phyloP scores from a whole-genome alignment of 2,797 vertebrate species.

The Myotis planiceps region DNA sequence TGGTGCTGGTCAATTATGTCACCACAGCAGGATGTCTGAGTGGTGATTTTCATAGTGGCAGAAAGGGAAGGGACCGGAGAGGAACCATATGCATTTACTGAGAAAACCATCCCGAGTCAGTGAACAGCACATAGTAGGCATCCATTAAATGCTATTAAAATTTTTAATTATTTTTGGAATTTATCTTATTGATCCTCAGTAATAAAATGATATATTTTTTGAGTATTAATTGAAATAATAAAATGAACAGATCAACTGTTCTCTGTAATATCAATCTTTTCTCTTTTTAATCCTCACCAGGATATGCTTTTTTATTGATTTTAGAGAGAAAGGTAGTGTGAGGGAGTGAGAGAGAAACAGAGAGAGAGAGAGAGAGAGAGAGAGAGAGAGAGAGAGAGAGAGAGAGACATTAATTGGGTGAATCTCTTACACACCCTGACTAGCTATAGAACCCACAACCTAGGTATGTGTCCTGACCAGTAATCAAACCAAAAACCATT shows the following conservation, averaged over 20 bases:
- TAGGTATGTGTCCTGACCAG: background rate
- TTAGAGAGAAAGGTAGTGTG: background rate
- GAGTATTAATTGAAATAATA: background rate
- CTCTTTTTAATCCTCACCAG: background rate
- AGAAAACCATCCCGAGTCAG: background rate
- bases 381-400: no score
- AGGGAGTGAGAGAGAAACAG: background rate
- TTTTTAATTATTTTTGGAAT: background rate
- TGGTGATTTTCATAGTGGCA: background rate
- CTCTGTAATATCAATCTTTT: background rate
- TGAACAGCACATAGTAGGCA: background rate
- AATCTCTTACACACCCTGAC: background rate
- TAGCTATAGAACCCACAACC: background rate
- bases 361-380: background rate
- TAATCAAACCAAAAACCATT: background rate
- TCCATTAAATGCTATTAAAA: background rate
- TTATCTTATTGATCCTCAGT: background rate
- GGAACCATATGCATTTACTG: background rate
- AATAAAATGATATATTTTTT: background rate
- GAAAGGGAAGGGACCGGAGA: background rate
- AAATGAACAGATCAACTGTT: background rate
- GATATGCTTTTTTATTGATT: background rate
- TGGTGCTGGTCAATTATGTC: background rate
- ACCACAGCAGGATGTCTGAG: no score
- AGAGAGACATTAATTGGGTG: background rate